Conservation (phyloP, 2,113 vertebrate genomes). For the Leptobrachium leishanense region DNA sequence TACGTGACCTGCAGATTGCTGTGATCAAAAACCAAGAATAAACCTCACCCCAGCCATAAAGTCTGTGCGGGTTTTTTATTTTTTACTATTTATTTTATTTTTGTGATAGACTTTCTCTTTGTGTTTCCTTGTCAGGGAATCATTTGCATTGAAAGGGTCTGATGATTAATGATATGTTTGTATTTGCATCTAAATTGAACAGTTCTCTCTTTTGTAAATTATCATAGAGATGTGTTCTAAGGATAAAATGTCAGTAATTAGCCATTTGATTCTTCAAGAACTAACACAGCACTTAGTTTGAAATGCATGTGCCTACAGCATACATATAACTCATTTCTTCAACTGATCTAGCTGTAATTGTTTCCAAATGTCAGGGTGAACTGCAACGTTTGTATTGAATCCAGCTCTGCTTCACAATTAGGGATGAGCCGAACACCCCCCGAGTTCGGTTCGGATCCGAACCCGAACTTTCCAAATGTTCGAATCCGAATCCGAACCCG, state of each 20-base stretch:
- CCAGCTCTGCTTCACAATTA: too few species aligned
- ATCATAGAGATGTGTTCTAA: conserved; percentile 39
- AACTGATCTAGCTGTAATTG: not conserved
- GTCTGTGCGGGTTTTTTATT: not conserved
- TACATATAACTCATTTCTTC: not conserved
- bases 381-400: too few species aligned
- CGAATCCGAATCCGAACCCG: too few species aligned
- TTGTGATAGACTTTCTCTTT: conserved; percentile 21
- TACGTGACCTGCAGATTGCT: conserved; percentile 1
- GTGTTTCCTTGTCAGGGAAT: conserved; percentile 27
- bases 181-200: conserved; percentile 48
- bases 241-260: conserved; percentile 40
- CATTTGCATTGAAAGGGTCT: conserved; percentile 37
- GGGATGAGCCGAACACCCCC: too few species aligned
- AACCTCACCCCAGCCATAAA: conserved; percentile 20
- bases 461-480: too few species aligned
- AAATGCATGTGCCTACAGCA: not conserved
- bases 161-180: conserved; percentile 41
- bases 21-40: conserved; percentile 27
- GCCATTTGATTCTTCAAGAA: conserved; percentile 33
- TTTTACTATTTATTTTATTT: not conserved
- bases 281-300: conserved; percentile 13
- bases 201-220: conserved; percentile 33
- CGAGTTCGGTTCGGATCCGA: too few species aligned
- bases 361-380: not conserved